These are phyloP conservation scores for Stenoptilia bipunctidactyla DNA, from an alignment of 2,888 invertebrate genomes.

Conservation along the genomic window DNA sequence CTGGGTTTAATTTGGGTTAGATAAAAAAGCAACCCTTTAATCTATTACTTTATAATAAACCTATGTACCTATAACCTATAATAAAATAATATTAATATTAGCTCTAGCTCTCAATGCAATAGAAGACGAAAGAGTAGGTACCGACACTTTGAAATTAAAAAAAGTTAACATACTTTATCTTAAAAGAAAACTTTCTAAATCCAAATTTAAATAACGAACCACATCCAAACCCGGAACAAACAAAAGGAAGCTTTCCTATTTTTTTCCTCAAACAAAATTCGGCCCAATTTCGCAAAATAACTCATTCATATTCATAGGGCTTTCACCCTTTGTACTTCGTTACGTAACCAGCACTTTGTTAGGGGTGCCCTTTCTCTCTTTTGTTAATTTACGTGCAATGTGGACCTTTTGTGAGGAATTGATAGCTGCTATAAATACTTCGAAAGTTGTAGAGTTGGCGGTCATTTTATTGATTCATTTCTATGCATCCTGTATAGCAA, in stretches of 20 bases:
- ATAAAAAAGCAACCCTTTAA: no score
- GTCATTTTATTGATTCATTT: no score
- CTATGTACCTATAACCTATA: no score
- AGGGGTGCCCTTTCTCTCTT: slow-evolving; percentile 36
- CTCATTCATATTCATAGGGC: slow-evolving; percentile 62
- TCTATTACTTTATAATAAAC: no score
- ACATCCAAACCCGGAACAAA: slow-evolving; percentile 20
- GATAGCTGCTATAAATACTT: slow-evolving; percentile 12
- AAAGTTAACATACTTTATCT: no score
- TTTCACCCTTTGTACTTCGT: slow-evolving; percentile 53
- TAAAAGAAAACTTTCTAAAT: not conserved
- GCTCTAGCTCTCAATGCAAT: no score
- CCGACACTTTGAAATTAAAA: no score
- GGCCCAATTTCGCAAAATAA: slow-evolving; percentile 52
- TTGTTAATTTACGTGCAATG: slow-evolving; percentile 40
- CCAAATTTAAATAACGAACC: not conserved
- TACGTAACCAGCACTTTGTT: slow-evolving; percentile 42
- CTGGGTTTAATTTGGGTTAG: no score
- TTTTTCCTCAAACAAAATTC: slow-evolving; percentile 17
- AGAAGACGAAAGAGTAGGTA: no score
- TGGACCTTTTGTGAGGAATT: slow-evolving; percentile 19
- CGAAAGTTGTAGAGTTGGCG: no score
- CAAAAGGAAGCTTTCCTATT: slow-evolving; percentile 13
- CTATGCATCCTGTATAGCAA: no score
- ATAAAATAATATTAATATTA: no score